Base-by-base conservation (phyloP, 2,797 vertebrate species). In the Myotis vivesi region DNA sequence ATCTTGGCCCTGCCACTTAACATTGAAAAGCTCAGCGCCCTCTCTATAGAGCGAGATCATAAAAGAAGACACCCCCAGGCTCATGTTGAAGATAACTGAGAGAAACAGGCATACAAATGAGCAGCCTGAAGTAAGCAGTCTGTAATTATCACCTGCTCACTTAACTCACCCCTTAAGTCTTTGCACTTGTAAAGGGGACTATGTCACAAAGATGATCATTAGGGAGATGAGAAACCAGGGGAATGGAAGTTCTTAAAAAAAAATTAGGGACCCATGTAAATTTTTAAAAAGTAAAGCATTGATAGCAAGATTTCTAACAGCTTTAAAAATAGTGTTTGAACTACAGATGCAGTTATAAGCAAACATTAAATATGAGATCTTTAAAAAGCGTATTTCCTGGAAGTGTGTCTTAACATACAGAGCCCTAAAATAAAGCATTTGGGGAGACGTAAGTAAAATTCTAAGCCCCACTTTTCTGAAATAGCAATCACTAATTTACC, bases 251-350 rank as follows among this genome's bases (percentile, higher is more conserved):
- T 81, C 20, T 91, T 92, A 53, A 55, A 30, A 44, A 55, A 89
- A 68, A 93, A 83, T 51, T 23, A 88, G 49, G n/a, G 51, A 69
- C 1, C 10, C 10, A 8, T 36, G 12, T 28, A 11, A 46, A 57
- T 33, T 66, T 79, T 57, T 66, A 57, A 13, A 23, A 89, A 90
- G 66, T 75, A 80, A 76, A 62, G n/a, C 87, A 85, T 30, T 77
- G 44, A 72, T 15, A 80, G 23, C 28, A 87, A 82, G 64, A 41
- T 38, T 30, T 76, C 36, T 62, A 79, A 72, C 10, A 76, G 15
- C 7, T 66, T 94, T 55, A 93, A 95, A 89, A 73, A 71, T 69
- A 22, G 89, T 30, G 6, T 38, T 64, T 64, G 51, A 94, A 51
- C 20, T 73, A 59, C 17, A 90, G 51, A 72, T 73, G 10, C 17